Evolutionary conservation across 2,797 vertebrate species (phyloP).

Genomic region (Bovichtus variegatus): DNA sequence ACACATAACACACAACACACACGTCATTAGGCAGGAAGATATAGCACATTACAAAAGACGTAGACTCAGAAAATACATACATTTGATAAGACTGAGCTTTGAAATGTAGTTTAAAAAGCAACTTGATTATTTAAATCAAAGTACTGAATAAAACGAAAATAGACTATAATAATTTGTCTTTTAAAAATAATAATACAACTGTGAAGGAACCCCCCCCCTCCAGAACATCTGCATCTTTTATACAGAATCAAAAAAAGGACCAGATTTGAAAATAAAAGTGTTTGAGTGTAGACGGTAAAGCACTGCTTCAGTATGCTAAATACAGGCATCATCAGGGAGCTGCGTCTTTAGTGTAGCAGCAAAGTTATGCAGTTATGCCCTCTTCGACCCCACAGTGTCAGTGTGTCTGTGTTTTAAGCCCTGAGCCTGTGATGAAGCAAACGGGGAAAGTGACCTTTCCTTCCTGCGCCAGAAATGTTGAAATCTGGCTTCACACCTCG

Average conservation of each 20-base stretch:
- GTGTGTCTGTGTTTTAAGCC: background rate
- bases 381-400: background rate
- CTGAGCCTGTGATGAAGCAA: conserved; percentile 19
- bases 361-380: conserved; percentile 9
- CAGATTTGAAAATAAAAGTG: conserved; percentile 41
- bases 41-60: background rate
- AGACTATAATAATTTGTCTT: background rate
- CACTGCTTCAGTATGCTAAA: conserved; percentile 45
- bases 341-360: conserved; percentile 11
- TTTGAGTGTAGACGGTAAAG: conserved; percentile 23
- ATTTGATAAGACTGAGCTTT: background rate
- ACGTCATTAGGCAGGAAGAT: background rate
- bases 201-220: background rate
- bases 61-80: conserved; percentile 1
- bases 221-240: background rate
- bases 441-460: conserved; percentile 49
- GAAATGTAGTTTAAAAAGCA: background rate
- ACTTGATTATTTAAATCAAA: background rate
- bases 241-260: background rate
- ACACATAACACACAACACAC: too few relatives aligned
- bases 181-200: background rate
- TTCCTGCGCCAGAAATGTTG: conserved; percentile 64
- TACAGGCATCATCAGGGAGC: conserved; percentile 30
- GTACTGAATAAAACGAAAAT: background rate
- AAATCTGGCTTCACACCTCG: conserved; percentile 82